These are phyloP conservation scores for Syrista parreyssii DNA, from an alignment of 2,888 invertebrate species.

Conservation along the genomic window DNA sequence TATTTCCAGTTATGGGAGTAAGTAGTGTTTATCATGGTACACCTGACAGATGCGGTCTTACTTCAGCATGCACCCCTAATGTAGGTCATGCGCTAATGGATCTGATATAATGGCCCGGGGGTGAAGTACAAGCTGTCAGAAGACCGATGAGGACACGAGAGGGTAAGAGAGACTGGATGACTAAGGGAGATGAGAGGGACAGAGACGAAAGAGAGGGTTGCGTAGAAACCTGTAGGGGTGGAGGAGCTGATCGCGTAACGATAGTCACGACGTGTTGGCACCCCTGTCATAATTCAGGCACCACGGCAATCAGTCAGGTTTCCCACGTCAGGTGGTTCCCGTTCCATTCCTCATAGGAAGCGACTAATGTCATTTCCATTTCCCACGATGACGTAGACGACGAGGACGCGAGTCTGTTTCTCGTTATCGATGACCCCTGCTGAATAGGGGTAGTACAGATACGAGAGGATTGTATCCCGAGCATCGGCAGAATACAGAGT, in stretches of 20 bases:
- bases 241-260: conserved; percentile 24
- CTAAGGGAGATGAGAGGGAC: background rate
- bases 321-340: conserved; percentile 22
- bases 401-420: background rate
- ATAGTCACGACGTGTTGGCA: conserved; percentile 29
- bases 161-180: conserved; percentile 7
- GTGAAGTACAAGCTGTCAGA: background rate
- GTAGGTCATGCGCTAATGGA: conserved; percentile 27
- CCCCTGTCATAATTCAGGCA: conserved; percentile 26
- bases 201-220: background rate
- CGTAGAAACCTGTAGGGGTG: background rate
- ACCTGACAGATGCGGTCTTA: conserved; percentile 1
- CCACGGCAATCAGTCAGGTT: conserved; percentile 25
- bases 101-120: conserved; percentile 9
- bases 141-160: background rate
- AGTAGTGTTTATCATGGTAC: background rate
- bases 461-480: background rate
- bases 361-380: conserved; percentile 22
- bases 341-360: conserved; percentile 6
- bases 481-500: background rate
- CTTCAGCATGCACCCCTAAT: conserved; percentile 8
- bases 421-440: background rate
- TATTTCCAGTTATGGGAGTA: background rate
- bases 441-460: background rate
- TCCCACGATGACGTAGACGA: conserved; percentile 6